Evolutionary conservation across 2,888 invertebrate genomes (phyloP).

Genomic region (Hoplodrina blanda): DNA sequence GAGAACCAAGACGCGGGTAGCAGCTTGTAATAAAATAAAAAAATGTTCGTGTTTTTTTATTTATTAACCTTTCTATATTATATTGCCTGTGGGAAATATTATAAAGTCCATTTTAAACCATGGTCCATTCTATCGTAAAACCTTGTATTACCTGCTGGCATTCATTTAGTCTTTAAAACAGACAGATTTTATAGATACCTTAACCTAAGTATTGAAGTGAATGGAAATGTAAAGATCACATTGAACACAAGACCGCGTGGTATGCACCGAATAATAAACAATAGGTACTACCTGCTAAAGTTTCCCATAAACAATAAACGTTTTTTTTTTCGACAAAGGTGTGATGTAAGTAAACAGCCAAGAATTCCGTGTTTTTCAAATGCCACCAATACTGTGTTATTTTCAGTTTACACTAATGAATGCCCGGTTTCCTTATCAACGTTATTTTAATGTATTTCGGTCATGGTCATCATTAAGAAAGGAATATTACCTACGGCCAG

Average conservation of each 20-base stretch:
- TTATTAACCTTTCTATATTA: not conserved
- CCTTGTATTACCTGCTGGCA: constrained; percentile 11
- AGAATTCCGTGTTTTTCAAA: not conserved
- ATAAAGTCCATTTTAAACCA: not conserved
- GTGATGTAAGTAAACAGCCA: constrained; percentile 6
- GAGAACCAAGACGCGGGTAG: no score
- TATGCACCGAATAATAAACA: constrained; percentile 41
- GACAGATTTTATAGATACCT: not conserved
- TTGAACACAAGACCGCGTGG: constrained; percentile 18
- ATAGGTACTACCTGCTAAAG: not conserved
- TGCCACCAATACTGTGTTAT: not conserved
- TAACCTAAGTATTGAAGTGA: constrained; percentile 29
- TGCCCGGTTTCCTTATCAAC: constrained; percentile 10
- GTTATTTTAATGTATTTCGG: constrained; percentile 14
- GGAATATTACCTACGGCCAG: not conserved
- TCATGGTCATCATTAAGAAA: constrained; percentile 35
- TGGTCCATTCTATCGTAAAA: not conserved
- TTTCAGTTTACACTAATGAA: not conserved
- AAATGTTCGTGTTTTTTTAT: not conserved
- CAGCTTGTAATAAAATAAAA: no score
- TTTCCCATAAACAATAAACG: constrained; percentile 14
- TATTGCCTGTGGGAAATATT: not conserved
- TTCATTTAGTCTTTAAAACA: constrained; percentile 18
- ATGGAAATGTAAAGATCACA: constrained; percentile 45
- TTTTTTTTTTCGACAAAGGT: constrained; percentile 1